Evolutionary conservation across 2,888 invertebrate genomes (phyloP).

Genomic region (Cerceris rybyensis): DNA sequence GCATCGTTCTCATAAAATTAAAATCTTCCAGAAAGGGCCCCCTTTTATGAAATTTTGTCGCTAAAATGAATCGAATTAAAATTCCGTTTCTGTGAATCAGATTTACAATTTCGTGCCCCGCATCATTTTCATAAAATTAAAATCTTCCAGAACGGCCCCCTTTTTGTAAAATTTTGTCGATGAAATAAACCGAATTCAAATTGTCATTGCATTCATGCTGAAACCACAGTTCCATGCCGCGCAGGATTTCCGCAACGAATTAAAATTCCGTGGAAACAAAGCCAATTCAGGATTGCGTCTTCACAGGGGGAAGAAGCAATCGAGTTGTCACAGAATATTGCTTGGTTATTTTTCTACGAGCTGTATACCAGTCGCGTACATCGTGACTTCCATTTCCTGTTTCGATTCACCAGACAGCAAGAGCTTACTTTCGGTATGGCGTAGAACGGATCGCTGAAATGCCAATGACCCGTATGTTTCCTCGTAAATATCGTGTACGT

Average conservation of each 20-base stretch:
- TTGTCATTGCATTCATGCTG: no score
- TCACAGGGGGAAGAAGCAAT: constrained; percentile 2
- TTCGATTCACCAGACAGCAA: constrained; percentile 6
- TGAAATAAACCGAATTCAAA: no score
- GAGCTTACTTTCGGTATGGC: neutral
- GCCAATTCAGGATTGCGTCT: neutral
- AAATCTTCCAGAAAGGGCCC: no score
- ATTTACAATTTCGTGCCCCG: no score
- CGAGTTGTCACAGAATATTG: constrained; percentile 21
- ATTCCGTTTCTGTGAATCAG: no score
- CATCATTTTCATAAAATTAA: no score
- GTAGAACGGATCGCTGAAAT: neutral
- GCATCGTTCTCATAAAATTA: no score
- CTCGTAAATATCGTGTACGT: constrained; percentile 4
- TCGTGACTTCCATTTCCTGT: constrained; percentile 30
- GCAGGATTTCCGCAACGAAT: neutral
- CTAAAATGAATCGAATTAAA: no score
- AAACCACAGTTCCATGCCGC: no score
- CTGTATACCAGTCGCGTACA: neutral
- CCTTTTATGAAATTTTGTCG: no score
- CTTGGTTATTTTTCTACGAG: constrained; percentile 24
- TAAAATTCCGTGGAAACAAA: neutral
- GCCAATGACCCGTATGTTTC: neutral
- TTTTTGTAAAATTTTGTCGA: no score
- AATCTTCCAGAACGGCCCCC: no score